Percentiles rank a stretch among this genome's conserved stretches.
phyloP scores from a whole-genome alignment of 2,888 invertebrate genomes.

The Zelleria hepariella region DNA sequence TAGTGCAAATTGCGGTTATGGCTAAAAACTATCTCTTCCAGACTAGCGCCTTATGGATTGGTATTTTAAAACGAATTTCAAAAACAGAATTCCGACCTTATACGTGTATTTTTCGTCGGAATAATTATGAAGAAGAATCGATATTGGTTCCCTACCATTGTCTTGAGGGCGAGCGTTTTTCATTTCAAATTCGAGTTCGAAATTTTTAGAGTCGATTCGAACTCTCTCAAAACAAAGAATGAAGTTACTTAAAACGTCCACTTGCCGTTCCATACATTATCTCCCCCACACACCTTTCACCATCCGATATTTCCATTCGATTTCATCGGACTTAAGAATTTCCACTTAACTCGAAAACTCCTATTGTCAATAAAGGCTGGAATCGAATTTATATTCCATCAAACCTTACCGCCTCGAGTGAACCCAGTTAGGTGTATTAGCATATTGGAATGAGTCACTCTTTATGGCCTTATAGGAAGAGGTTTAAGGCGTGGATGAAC shows the following conservation, averaged over 20 bases:
- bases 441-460: conserved; percentile 18
- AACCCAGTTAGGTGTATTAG: conserved; percentile 21
- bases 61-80: no score
- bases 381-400: conserved; percentile 30
- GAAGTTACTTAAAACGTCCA: background rate
- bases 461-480: background rate
- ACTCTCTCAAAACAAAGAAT: background rate
- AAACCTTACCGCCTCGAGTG: conserved; percentile 7
- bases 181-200: no score
- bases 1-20: no score
- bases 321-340: conserved; percentile 26
- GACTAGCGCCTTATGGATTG: no score
- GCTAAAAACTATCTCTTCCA: no score
- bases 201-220: no score
- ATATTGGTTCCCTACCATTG: no score
- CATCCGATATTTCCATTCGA: conserved; percentile 35
- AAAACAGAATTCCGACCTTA: no score
- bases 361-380: conserved; percentile 26
- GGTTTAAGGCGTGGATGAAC: background rate
- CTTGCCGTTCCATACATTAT: background rate
- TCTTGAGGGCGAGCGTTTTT: no score
- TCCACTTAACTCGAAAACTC: conserved; percentile 27
- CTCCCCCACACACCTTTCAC: background rate
- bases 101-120: no score
- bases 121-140: no score